Base-by-base conservation (phyloP, 2,888 invertebrate genomes). In the Heteromurus nitidus region DNA sequence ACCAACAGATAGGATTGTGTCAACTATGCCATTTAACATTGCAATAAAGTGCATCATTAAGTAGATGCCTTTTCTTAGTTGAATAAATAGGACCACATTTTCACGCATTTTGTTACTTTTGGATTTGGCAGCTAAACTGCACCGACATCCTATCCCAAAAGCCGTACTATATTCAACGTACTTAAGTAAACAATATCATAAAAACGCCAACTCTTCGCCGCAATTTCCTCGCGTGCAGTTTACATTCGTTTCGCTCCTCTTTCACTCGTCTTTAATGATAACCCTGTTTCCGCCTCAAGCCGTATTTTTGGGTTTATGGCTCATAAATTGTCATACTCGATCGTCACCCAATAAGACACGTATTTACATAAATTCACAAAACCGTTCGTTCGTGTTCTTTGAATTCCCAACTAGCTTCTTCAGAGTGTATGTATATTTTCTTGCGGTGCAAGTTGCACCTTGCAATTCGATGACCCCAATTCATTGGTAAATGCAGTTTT, bases 121-220 rank as follows among this genome's bases (percentile, higher is more conserved):
- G 50, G 50, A 2, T n/a, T 9, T 16, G 3, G 9, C 50, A 50
- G 50, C 20, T 1, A 50, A 47, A 50, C 36, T 36, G 36, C 36
- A 36, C 36, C 36, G 13, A 13, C 13, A 13, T 13, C n/a, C n/a
- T 36, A 36, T 13, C 13, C 36, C 5, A 36, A 5, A 36, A 36
- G 36, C 36, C 36, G 7, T 36, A 36, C 36, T 13, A 36, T 13
- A 36, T 20, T 50, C 18, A n/a, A 50, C 20, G 20, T 20, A 1
- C 30, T 16, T 31, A 28, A 28, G 30, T 30, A 62, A 62, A 62
- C 30, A 62, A 28, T 30, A 31, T 62, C 30, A 31, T 62, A 62
- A 62, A 62, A 62, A 62, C n/a, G 28, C 60, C 60, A 62, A 30
- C 60, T 62, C 30, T 30, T 5, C 20, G 50, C 20, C 16, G 9